Evolutionary conservation across 1,140 invertebrate species (phyloP), one percentile per base, ranked within the genome.

Genomic region (Lepidurus apus): DNA sequence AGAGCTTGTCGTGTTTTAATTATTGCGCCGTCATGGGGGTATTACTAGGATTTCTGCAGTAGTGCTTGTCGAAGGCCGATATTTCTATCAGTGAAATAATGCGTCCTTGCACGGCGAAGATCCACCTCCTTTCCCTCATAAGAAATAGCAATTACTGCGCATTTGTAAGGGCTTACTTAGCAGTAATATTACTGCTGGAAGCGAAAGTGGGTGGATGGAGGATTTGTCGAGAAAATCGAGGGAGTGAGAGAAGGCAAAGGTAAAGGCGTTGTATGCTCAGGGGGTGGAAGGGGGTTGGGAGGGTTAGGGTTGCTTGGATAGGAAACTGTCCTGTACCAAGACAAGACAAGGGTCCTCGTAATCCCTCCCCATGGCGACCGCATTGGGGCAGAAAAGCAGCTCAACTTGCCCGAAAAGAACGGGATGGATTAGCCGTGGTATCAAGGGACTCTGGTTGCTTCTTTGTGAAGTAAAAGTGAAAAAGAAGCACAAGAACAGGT

Each of bases 331-430:
- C 75, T 42, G 42, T 47, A 42, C 43, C 21, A 43, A 77, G 75
- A 43, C 21, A 77, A 45, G 43, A 75, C 42, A 44, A 44, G 74
- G 43, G 43, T 75, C 43, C 43, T 65, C 11, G 43, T 47, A 44
- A 45, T 45, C 75, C 42, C 24, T 26, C 75, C 75, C 43, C 42
- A 44, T 43, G 74, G 74, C 42, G 43, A 77, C 47, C 75, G 43
- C 47, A 77, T 11, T 44, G 75, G 75, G 47, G 75, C 75, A 77
- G 75, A 77, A 77, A 77, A 77, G 75, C 42, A 77, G 75, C 75
- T 77, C 47, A 77, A 43, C 43, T 45, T 43, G 43, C 74, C 74
- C 74, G 74, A 77, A 45, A 77, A 44, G 47, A 77, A 77, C 43
- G 17, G 74, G 74, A 75, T 75, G 13, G 43, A 75, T 44, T 75